These are phyloP conservation scores for Coregonus clupeaformis DNA, from an alignment of 2,113 vertebrate genomes.

Conservation along the genomic window DNA sequence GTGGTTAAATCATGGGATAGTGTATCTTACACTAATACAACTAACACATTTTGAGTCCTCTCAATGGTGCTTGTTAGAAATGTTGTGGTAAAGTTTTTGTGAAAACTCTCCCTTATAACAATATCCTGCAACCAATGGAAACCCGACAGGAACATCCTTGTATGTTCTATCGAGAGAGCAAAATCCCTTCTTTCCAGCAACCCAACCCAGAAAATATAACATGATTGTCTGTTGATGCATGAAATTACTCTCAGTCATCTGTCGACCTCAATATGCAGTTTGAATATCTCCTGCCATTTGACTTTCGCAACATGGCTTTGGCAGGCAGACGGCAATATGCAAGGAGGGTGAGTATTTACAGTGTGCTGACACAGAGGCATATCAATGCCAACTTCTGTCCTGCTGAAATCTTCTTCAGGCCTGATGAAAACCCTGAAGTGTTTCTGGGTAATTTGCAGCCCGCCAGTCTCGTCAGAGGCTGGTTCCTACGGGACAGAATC, in stretches of 20 bases:
- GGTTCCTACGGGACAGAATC: background rate
- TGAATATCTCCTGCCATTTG: background rate
- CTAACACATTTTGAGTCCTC: too few species aligned
- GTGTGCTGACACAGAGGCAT: conserved; percentile 22
- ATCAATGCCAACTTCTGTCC: conserved; percentile 35
- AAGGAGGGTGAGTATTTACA: conserved; percentile 30
- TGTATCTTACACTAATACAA: conserved; percentile 10
- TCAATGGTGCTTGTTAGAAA: too few species aligned
- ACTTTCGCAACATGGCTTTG: background rate
- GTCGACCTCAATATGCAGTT: background rate
- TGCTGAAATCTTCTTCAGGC: conserved; percentile 50
- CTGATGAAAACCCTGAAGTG: conserved; percentile 26
- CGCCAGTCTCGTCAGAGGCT: conserved; percentile 9
- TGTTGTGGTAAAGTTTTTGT: too few species aligned
- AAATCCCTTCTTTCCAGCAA: background rate
- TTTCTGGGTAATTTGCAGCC: conserved; percentile 52
- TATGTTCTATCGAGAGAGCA: too few species aligned
- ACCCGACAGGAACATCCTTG: too few species aligned
- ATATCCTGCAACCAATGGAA: too few species aligned
- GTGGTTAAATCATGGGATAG: conserved; percentile 57
- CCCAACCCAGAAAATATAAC: background rate
- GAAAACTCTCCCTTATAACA: too few species aligned
- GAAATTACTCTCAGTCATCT: background rate
- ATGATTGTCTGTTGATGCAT: background rate
- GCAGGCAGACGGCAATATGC: conserved; percentile 11